These are phyloP conservation scores for Ceratosolen fusciceps DNA, from an alignment of 1,140 invertebrate species.

Conservation along the genomic window DNA sequence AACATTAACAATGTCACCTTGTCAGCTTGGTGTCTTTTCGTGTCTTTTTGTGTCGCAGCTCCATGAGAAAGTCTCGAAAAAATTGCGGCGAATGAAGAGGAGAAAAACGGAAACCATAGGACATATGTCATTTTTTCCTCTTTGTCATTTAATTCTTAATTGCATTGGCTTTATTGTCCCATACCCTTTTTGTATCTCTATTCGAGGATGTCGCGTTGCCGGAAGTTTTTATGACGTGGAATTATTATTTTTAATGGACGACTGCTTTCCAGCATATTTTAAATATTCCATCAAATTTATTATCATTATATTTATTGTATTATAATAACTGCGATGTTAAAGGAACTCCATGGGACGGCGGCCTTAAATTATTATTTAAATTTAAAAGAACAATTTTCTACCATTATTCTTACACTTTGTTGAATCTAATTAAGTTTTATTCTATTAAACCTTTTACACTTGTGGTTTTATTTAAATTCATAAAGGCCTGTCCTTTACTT, in stretches of 20 bases:
- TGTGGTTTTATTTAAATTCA: no score
- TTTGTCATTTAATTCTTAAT: slow-evolving; percentile 4
- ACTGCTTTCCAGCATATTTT: neutral
- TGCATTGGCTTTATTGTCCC: slow-evolving; percentile 20
- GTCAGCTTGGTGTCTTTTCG: neutral
- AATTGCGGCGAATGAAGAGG: slow-evolving; percentile 30
- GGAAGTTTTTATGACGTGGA: slow-evolving; percentile 34
- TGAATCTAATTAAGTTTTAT: neutral
- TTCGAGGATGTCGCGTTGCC: slow-evolving; percentile 15
- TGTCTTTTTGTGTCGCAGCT: neutral
- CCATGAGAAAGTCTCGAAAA: neutral
- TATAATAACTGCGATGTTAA: neutral
- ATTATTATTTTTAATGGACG: slow-evolving; percentile 28
- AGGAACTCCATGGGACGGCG: neutral
- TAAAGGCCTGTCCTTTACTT: no score
- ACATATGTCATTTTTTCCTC: slow-evolving; percentile 31
- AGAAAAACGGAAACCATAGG: slow-evolving; percentile 32
- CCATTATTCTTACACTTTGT: neutral
- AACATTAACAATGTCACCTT: neutral
- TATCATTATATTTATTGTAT: slow-evolving; percentile 9
- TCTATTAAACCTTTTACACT: no score
- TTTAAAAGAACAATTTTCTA: neutral
- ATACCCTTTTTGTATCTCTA: slow-evolving; percentile 16
- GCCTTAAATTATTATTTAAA: slow-evolving; percentile 5
- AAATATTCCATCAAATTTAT: slow-evolving; percentile 3